phyloP scores from a whole-genome alignment of 2,888 invertebrate species.

The Acanthacorydalis orientalis region DNA sequence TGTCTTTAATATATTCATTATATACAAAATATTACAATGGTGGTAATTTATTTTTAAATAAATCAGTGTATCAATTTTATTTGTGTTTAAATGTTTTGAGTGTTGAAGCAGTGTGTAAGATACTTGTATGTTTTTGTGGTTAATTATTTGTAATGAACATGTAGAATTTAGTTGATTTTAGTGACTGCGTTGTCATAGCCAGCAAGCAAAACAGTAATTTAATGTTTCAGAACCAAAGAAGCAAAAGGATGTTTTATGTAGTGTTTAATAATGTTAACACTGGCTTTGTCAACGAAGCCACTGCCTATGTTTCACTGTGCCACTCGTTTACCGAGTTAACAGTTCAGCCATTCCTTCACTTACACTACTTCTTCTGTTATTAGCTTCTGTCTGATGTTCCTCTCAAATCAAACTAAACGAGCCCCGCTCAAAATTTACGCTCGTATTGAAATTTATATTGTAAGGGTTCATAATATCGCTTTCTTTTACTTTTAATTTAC shows the following conservation, averaged over 20 bases:
- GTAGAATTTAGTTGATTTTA: background rate
- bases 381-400: conserved; percentile 2
- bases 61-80: background rate
- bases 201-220: background rate
- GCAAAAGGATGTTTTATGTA: no score
- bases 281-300: conserved; percentile 7
- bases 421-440: conserved; percentile 2
- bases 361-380: background rate
- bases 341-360: conserved; percentile 2
- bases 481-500: no score
- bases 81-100: background rate
- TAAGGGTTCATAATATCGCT: background rate
- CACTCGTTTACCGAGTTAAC: conserved; percentile 2
- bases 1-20: no score
- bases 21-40: no score
- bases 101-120: no score
- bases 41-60: no score
- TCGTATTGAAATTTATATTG: background rate
- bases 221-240: no score
- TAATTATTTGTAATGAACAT: background rate
- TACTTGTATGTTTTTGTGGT: background rate
- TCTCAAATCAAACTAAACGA: conserved; percentile 4
- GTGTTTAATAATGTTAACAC: background rate
- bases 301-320: conserved; percentile 1
- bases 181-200: background rate